These are phyloP conservation scores for Festucalex cinctus DNA, from an alignment of 2,113 vertebrate genomes.

Conservation along the genomic window DNA sequence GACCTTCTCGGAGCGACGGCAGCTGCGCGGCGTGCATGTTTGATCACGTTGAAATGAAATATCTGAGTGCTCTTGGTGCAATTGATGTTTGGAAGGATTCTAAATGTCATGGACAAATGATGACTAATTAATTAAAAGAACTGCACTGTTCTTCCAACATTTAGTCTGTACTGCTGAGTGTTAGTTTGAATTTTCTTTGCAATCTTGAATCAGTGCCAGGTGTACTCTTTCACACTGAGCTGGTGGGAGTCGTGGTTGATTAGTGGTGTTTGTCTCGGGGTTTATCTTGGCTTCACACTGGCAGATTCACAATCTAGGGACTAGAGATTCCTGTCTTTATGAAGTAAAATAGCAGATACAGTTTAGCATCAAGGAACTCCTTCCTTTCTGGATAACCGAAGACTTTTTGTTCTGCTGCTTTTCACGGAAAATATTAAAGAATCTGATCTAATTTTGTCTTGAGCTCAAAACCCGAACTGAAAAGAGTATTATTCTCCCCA, in stretches of 20 bases:
- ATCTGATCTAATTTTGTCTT: neutral
- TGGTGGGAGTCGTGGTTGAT: too few relatives aligned
- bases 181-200: neutral
- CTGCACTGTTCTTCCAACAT: neutral
- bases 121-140: neutral
- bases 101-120: neutral
- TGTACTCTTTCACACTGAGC: too few relatives aligned
- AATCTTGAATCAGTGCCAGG: neutral
- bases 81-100: neutral
- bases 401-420: too few relatives aligned
- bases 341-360: neutral
- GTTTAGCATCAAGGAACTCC: neutral
- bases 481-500: too few relatives aligned
- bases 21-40: conserved; percentile 17
- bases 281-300: neutral
- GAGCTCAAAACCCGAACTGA: too few relatives aligned
- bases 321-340: neutral
- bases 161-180: neutral
- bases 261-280: neutral
- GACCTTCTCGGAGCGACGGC: conserved; percentile 30
- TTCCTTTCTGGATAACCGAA: too few relatives aligned
- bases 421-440: neutral
- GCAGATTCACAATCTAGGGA: neutral
- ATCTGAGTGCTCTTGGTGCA: neutral
- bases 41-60: conserved; percentile 31